These are phyloP conservation scores for Polia nebulosa DNA, from an alignment of 2,888 invertebrate species.

Conservation along the genomic window DNA sequence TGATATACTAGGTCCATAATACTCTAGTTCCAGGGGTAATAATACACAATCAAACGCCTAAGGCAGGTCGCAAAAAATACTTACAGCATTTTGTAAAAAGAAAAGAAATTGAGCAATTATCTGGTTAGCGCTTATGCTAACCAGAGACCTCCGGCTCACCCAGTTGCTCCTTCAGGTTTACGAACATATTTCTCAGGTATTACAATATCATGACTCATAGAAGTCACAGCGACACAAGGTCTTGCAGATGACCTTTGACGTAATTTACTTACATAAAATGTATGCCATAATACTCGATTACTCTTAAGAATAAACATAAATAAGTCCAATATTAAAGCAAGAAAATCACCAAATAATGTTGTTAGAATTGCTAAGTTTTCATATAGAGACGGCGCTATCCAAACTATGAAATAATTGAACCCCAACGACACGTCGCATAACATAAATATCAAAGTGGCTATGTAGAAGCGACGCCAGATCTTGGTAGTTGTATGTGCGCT, in stretches of 20 bases:
- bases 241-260: neutral
- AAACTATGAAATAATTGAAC: neutral
- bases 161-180: neutral
- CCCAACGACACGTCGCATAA: neutral
- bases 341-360: neutral
- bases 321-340: neutral
- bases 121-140: no score
- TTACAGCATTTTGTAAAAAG: no score
- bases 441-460: slow-evolving; percentile 1
- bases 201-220: neutral
- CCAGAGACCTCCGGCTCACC: neutral
- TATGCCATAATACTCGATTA: neutral
- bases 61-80: no score
- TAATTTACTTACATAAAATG: neutral
- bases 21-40: no score
- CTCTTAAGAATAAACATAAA: neutral
- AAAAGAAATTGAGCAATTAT: no score
- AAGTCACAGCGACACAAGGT: neutral
- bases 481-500: neutral
- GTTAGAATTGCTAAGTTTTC: no score
- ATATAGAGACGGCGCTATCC: no score
- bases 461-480: neutral
- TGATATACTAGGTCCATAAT: no score
- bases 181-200: neutral
- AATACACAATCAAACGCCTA: no score